Evolutionary conservation across 2,888 invertebrate species (phyloP).

Genomic region (Cabera pusaria): DNA sequence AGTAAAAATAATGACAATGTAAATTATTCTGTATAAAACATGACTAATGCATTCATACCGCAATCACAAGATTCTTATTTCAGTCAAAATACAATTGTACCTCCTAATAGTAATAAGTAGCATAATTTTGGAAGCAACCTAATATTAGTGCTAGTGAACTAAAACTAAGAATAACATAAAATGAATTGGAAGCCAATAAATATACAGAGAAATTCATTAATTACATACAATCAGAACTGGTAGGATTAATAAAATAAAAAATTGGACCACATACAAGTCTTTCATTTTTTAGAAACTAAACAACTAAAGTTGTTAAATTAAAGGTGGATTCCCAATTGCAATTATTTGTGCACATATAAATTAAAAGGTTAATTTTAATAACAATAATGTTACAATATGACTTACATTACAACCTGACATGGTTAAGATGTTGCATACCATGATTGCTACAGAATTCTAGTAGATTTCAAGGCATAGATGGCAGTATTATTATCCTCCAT

Average conservation of each 20-base stretch:
- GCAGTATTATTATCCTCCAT: conserved; percentile 39
- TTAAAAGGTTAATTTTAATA: conserved; percentile 32
- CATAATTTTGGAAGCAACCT: conserved; percentile 74
- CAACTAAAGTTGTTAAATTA: conserved; percentile 28
- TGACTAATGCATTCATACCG: conserved; percentile 71
- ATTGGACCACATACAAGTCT: conserved; percentile 79
- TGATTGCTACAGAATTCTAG: conserved; percentile 14
- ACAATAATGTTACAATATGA: conserved; percentile 28
- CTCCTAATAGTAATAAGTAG: conserved; percentile 63
- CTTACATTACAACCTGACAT: conserved; percentile 27
- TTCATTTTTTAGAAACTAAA: conserved; percentile 50
- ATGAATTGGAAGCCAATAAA: conserved; percentile 63
- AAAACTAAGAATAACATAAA: conserved; percentile 47
- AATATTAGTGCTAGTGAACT: conserved; percentile 68
- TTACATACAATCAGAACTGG: conserved; percentile 31
- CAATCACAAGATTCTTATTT: conserved; percentile 70
- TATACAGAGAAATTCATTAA: conserved; percentile 38
- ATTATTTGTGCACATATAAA: conserved; percentile 44
- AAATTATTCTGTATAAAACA: conserved; percentile 62
- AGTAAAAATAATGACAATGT: conserved; percentile 55
- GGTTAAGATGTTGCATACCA: conserved; percentile 23
- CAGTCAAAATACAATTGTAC: conserved; percentile 75
- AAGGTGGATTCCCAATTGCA: conserved; percentile 36
- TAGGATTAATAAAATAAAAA: conserved; percentile 46
- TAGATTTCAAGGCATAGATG: conserved; percentile 38